Evolutionary conservation across 2,888 invertebrate genomes (phyloP), one percentile per base, ranked within the genome.

Genomic region (Eupithecia tripunctaria): DNA sequence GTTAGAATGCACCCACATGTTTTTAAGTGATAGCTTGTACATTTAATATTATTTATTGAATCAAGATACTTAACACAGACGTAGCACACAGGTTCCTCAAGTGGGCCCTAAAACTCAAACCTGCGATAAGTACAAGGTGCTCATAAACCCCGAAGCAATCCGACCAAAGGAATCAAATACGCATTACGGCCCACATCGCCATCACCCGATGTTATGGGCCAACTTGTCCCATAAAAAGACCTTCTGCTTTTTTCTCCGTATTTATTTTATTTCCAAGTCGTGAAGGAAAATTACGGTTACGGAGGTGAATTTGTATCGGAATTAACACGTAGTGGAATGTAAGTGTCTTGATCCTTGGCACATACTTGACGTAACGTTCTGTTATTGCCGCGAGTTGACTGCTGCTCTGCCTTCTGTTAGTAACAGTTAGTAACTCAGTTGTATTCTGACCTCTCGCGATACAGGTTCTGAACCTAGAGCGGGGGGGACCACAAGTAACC

Each of bases 151-250:
- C 43, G 12, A 25, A 29, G 18, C 71, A 67, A 62, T 63, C 43
- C 71, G 64, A 56, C 65, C 38, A 43, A 67, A 71, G 66, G 73
- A 75, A 75, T 75, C 75, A 75, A 75, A 75, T 73, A 66, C 75
- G 47, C 75, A 75, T 75, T 75, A 75, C 70, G 72, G 67, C 36
- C 67, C 62, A 64, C 75, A 70, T 73, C 38, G 66, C 75, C 68
- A 75, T 75, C 70, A 75, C 68, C 68, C 60, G 73, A 62, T 70
- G 72, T 75, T 75, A 75, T 70, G 72, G 70, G 60, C 75, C 75
- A 72, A 75, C 72, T 75, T 72, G 68, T 63, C 65, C 62, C 66
- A 71, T 73, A 73, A 75, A 75, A 70, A 60, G 72, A 62, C 75
- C 72, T 51, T 75, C 75, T 72, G 71, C 67, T 74, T 74, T 74